Percentiles rank a stretch among this genome's conserved stretches.
These are phyloP conservation scores for Chrysochloris asiatica DNA, from an alignment of 2,113 vertebrate species.

Conservation along the genomic window DNA sequence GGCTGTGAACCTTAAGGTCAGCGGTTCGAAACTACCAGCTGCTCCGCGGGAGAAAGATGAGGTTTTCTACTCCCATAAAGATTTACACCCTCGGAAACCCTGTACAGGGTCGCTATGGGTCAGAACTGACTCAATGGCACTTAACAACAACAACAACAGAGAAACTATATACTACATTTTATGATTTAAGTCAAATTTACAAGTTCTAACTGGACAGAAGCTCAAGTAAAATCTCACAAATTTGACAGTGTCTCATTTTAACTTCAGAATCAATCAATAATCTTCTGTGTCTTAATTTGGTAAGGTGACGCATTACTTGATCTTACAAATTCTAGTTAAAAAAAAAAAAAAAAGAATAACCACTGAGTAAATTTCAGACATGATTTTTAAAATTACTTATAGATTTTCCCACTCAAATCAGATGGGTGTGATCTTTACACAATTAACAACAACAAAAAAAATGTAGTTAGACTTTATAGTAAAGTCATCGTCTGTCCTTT, in stretches of 20 bases:
- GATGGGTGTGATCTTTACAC: constrained; percentile 5
- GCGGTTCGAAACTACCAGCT: no score
- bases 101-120: no score
- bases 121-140: no score
- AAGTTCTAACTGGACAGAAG: constrained; percentile 35
- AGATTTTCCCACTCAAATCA: constrained; percentile 61
- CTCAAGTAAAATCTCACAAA: constrained; percentile 30
- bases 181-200: neutral
- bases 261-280: constrained; percentile 76
- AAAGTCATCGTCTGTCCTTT: neutral
- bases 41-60: no score
- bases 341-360: no score
- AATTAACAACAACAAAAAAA: constrained; percentile 56
- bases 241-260: constrained; percentile 64
- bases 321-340: constrained; percentile 75
- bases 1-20: no score
- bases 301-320: constrained; percentile 64
- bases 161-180: neutral
- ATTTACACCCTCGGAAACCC: no score
- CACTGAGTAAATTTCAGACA: constrained; percentile 66
- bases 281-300: constrained; percentile 68
- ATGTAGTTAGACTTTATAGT: neutral
- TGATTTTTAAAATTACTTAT: constrained; percentile 56
- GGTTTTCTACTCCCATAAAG: no score
- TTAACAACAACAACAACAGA: no score